phyloP scores from a whole-genome alignment of 53 echinoderm and acorn worm genomes.

The Echinarachnius parma region DNA sequence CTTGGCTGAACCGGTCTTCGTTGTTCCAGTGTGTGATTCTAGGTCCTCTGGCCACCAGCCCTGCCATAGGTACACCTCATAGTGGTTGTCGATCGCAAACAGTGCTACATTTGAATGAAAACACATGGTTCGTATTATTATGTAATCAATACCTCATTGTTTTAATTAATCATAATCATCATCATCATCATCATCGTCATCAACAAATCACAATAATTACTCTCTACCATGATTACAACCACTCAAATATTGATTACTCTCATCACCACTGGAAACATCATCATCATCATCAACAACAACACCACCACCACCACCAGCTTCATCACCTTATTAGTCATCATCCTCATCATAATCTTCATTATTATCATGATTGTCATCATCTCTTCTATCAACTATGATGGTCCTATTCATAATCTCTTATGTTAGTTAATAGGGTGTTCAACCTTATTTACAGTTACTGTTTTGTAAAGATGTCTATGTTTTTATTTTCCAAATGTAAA shows the following conservation, averaged over 20 bases:
- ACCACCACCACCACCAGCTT: conserved; percentile 1
- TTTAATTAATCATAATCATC: too few relatives aligned
- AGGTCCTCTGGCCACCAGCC: conserved; percentile 93
- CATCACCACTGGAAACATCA: neutral
- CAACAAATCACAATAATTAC: too few relatives aligned
- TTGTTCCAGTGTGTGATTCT: conserved; percentile 46
- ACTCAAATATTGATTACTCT: neutral
- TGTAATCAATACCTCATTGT: too few relatives aligned
- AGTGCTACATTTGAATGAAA: conserved; percentile 46
- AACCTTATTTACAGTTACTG: too few relatives aligned
- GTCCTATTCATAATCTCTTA: neutral
- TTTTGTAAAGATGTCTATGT: too few relatives aligned
- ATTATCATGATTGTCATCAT: neutral
- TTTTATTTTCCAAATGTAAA: too few relatives aligned
- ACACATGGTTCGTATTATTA: too few relatives aligned
- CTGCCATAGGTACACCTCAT: conserved; percentile 97
- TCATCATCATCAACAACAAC: neutral
- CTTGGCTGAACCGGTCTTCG: conserved; percentile 86
- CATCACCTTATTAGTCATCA: neutral
- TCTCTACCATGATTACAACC: too few relatives aligned
- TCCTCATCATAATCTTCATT: neutral
- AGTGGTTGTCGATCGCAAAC: conserved; percentile 91
- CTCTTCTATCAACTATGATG: neutral
- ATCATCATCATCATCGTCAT: too few relatives aligned
- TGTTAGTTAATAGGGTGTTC: too few relatives aligned